phyloP scores from a whole-genome alignment of 2,113 vertebrate genomes.

The Rutilus rutilus region DNA sequence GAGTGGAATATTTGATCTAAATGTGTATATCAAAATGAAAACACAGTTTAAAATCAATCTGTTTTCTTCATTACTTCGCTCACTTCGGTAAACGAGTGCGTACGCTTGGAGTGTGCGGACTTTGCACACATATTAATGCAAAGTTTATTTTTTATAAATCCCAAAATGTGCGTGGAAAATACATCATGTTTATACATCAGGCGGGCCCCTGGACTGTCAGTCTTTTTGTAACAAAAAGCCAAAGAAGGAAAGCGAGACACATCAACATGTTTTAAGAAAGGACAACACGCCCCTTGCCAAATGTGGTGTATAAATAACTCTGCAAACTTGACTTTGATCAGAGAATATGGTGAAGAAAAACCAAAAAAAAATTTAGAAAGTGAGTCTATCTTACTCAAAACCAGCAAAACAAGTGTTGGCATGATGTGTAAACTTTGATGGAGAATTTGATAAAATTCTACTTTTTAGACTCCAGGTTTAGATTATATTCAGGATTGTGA shows the following conservation, averaged over 20 bases:
- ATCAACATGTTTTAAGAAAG: background rate
- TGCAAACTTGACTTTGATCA: constrained; percentile 29
- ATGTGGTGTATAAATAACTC: too few relatives aligned
- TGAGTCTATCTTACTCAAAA: background rate
- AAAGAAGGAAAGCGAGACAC: constrained; percentile 50
- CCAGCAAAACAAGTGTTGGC: background rate
- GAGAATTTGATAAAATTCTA: background rate
- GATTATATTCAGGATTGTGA: background rate
- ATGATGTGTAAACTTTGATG: background rate
- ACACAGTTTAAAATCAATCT: too few relatives aligned
- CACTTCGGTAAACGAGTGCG: too few relatives aligned
- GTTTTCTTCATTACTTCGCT: too few relatives aligned
- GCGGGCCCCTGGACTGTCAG: constrained; percentile 65
- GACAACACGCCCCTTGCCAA: background rate
- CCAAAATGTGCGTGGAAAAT: too few relatives aligned
- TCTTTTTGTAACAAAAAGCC: constrained; percentile 75
- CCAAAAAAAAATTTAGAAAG: background rate
- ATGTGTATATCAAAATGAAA: too few relatives aligned
- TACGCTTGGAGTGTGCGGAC: too few relatives aligned
- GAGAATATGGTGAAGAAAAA: background rate
- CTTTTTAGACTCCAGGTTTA: background rate
- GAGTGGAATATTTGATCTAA: too few relatives aligned
- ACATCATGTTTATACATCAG: too few relatives aligned
- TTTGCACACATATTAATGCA: too few relatives aligned
- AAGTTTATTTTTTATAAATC: too few relatives aligned